A percentile compares a stretch with the other conserved stretches of the same genome.
Conservation (phyloP, 1,140 invertebrate genomes). For the Fopius arisanus region DNA sequence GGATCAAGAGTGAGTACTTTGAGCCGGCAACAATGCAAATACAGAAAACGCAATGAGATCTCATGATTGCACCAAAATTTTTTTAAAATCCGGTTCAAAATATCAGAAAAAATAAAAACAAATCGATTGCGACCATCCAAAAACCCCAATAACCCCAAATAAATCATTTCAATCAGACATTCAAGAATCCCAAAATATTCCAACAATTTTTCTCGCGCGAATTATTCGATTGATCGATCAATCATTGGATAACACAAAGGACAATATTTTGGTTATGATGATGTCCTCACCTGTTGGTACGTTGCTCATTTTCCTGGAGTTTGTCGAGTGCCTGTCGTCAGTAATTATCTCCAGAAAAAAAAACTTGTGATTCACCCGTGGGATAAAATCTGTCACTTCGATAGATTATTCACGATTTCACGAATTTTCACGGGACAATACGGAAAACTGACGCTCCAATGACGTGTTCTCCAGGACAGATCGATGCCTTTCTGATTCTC, state of each 20-base stretch:
- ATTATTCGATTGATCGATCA: not conserved
- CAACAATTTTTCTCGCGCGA: not conserved
- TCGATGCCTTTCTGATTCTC: conserved; percentile 43
- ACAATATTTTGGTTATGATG: not conserved
- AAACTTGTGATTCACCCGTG: no score
- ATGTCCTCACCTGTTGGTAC: conserved; percentile 54
- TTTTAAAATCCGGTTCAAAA: no score
- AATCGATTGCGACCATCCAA: not conserved
- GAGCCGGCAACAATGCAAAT: conserved; percentile 12
- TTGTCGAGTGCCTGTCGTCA: not conserved
- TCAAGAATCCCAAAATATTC: no score
- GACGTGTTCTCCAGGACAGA: conserved; percentile 41
- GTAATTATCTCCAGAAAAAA: not conserved
- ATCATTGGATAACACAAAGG: not conserved
- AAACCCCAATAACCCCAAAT: no score
- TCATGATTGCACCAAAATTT: no score
- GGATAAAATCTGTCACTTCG: not conserved
- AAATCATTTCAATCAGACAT: no score
- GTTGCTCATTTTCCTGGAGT: conserved; percentile 45
- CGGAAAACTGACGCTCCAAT: not conserved
- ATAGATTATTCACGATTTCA: not conserved
- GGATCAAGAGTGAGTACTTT: not conserved
- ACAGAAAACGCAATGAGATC: not conserved
- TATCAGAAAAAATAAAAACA: not conserved
- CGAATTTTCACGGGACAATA: not conserved